phyloP scores from a whole-genome alignment of 2,113 vertebrate genomes.

The Charina bottae region DNA sequence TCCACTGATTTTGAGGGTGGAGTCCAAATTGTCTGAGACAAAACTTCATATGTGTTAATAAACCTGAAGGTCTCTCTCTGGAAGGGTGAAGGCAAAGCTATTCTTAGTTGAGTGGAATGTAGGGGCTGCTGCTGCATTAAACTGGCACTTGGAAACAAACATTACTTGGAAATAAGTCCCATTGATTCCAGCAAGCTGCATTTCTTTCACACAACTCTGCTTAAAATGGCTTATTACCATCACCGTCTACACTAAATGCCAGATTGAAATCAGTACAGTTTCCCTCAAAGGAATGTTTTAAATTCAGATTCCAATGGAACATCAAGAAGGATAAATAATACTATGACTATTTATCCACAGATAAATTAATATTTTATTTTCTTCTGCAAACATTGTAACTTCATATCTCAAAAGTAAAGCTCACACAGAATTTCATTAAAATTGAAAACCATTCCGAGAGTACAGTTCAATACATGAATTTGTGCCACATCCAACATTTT shows the following conservation, averaged over 20 bases:
- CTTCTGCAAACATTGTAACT: neutral
- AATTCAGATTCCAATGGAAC: neutral
- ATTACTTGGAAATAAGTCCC: neutral
- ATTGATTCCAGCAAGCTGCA: neutral
- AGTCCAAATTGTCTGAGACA: neutral
- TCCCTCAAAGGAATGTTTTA: neutral
- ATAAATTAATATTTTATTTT: slow-evolving; percentile 31
- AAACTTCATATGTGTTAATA: neutral
- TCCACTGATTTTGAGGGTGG: neutral
- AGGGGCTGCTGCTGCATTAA: neutral
- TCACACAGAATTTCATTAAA: neutral
- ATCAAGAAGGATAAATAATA: slow-evolving; percentile 12
- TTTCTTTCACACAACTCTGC: neutral
- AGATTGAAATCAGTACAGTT: neutral
- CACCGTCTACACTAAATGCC: neutral
- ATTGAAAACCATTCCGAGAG: neutral
- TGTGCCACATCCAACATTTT: neutral
- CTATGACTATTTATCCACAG: slow-evolving; percentile 37
- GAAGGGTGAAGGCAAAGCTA: neutral
- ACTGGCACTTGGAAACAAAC: neutral
- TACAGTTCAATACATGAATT: neutral
- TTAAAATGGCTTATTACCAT: neutral
- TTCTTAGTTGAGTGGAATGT: neutral
- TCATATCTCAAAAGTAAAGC: neutral
- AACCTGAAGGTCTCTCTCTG: neutral